Evolutionary conservation across 2,888 invertebrate species (phyloP).

Genomic region (Scrobipalpa atriplicella): DNA sequence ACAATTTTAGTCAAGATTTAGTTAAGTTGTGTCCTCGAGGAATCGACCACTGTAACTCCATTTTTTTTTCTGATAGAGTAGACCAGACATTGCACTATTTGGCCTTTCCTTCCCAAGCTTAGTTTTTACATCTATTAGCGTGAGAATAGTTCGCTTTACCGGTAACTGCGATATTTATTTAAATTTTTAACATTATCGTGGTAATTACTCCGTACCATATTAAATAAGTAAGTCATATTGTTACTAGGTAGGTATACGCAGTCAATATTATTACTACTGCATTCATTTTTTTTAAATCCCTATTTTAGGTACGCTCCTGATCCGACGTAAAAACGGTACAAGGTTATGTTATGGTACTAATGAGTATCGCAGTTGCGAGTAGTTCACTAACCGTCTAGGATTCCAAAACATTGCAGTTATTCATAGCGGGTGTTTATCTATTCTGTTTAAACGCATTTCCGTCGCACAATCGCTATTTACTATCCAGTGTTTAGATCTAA

Average conservation of each 20-base stretch:
- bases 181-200: too few species aligned
- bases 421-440: not conserved
- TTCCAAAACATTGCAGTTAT: constrained; percentile 9
- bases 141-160: not conserved
- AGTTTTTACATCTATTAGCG: not conserved
- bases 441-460: not conserved
- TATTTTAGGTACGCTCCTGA: too few species aligned
- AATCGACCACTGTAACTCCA: too few species aligned
- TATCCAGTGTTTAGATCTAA: not conserved
- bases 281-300: too few species aligned
- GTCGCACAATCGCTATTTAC: not conserved
- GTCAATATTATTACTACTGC: too few species aligned
- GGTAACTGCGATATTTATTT: too few species aligned
- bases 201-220: too few species aligned
- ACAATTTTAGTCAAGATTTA: too few species aligned
- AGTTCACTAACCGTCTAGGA: constrained; percentile 4
- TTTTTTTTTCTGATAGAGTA: not conserved
- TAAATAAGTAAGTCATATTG: too few species aligned
- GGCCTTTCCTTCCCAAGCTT: not conserved
- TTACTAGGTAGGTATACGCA: too few species aligned
- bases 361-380: not conserved
- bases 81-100: not conserved
- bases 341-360: not conserved
- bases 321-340: not conserved
- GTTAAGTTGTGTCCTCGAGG: too few species aligned